phyloP scores from a whole-genome alignment of 2,797 vertebrate genomes.

The Staurois parvus region DNA sequence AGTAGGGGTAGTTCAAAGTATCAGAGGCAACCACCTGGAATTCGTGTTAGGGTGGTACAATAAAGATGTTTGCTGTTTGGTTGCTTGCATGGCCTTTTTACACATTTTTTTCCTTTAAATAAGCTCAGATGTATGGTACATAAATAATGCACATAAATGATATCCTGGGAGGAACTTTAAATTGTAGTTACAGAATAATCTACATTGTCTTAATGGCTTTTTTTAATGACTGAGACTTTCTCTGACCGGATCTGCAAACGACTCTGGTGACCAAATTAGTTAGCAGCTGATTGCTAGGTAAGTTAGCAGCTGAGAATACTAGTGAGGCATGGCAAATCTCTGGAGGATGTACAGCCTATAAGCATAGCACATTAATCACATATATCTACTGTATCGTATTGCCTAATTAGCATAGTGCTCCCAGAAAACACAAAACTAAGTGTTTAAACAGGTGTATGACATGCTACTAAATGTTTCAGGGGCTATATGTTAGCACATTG shows the following conservation, averaged over 20 bases:
- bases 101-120: background rate
- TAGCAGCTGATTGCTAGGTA: background rate
- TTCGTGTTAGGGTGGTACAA: background rate
- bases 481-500: background rate
- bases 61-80: background rate
- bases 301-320: conserved; percentile 10
- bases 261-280: background rate
- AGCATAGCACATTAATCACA: conserved; percentile 1
- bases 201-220: background rate
- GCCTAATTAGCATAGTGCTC: conserved; percentile 8
- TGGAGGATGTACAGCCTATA: background rate
- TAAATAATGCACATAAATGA: background rate
- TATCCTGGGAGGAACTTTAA: background rate
- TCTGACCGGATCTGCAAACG: background rate
- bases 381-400: conserved; percentile 6
- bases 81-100: background rate
- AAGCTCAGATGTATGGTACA: background rate
- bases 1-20: too few species aligned
- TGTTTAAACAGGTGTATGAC: conserved; percentile 9
- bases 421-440: conserved; percentile 3
- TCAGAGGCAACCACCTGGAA: background rate
- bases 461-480: background rate
- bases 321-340: conserved; percentile 5
- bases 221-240: background rate
- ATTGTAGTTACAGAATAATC: background rate